These are phyloP conservation scores for Clarias platycephalus DNA, from an alignment of 2,797 vertebrate species.

Conservation along the genomic window DNA sequence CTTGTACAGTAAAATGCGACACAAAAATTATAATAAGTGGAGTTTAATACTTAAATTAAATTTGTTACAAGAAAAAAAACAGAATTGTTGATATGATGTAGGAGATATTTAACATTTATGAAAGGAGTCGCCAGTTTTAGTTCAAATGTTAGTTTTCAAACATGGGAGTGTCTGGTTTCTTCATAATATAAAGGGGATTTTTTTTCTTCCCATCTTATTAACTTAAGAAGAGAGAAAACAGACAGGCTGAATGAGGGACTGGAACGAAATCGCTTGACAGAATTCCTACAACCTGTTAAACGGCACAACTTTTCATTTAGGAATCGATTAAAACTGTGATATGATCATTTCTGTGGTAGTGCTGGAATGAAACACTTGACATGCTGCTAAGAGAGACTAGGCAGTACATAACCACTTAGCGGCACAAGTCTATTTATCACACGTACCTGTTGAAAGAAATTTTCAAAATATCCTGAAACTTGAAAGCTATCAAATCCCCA, in stretches of 20 bases:
- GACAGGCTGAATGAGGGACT: background rate
- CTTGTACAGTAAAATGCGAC: too few species aligned
- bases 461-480: background rate
- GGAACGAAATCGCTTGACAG: background rate
- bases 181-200: too few species aligned
- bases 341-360: background rate
- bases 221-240: too few species aligned
- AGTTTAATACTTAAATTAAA: background rate
- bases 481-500: constrained; percentile 3
- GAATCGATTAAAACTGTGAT: background rate
- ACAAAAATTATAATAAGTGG: background rate
- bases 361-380: background rate
- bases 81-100: too few species aligned
- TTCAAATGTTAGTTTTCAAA: too few species aligned
- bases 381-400: background rate
- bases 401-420: background rate
- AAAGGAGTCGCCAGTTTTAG: too few species aligned
- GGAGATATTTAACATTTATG: too few species aligned
- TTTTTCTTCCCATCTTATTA: too few species aligned
- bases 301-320: background rate
- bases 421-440: background rate
- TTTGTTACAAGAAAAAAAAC: too few species aligned
- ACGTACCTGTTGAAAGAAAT: background rate
- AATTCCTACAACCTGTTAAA: background rate
- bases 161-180: too few species aligned